These are phyloP conservation scores for Eristalis tenax DNA, from an alignment of 2,888 invertebrate genomes.

Conservation along the genomic window DNA sequence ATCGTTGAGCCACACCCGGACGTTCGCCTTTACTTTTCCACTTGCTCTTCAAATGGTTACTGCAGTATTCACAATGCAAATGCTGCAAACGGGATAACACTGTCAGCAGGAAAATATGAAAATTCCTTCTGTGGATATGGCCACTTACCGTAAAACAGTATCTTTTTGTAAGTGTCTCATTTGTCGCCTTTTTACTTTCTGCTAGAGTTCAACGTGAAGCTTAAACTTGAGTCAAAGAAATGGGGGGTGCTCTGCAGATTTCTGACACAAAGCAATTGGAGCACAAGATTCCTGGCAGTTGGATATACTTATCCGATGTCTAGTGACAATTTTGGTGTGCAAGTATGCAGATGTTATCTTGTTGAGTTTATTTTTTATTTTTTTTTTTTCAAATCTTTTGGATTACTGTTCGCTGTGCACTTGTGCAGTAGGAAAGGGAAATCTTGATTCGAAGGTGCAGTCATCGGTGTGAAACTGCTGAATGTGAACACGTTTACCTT, in stretches of 20 bases:
- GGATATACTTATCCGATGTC: constrained; percentile 40
- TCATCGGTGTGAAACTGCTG: neutral
- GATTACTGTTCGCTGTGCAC: constrained; percentile 10
- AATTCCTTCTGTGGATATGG: constrained; percentile 46
- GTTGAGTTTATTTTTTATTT: neutral
- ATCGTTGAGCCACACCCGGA: constrained; percentile 24
- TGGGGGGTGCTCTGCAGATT: constrained; percentile 16
- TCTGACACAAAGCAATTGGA: constrained; percentile 30
- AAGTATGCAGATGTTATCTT: constrained; percentile 37
- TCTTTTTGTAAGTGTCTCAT: neutral
- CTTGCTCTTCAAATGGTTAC: constrained; percentile 1
- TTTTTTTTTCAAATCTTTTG: neutral
- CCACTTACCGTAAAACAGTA: constrained; percentile 3
- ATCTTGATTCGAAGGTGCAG: neutral
- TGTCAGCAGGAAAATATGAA: constrained; percentile 41
- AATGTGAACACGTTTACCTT: constrained; percentile 35
- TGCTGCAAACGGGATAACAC: constrained; percentile 30
- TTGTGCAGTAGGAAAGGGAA: constrained; percentile 3
- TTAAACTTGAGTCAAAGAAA: constrained; percentile 15
- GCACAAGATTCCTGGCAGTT: constrained; percentile 38
- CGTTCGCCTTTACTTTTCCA: neutral
- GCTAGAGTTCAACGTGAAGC: neutral
- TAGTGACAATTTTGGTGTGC: constrained; percentile 6
- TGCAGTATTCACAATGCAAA: constrained; percentile 34
- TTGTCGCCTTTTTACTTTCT: neutral